A percentile compares a stretch with the other conserved stretches of the same genome.
Evolutionary conservation across 2,113 vertebrate genomes (phyloP).

Genomic region (Ameiurus melas): DNA sequence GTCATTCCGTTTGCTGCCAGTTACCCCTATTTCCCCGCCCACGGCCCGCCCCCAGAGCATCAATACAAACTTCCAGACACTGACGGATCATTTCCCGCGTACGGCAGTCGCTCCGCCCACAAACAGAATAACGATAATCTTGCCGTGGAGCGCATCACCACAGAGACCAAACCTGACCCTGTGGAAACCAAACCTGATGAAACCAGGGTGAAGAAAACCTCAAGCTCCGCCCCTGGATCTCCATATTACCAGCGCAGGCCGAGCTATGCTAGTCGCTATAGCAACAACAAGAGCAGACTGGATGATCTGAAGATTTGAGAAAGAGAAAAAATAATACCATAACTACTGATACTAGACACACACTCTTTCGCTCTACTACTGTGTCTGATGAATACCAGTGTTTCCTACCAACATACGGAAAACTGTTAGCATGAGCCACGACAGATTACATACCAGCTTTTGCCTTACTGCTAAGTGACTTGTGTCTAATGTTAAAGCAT

Average conservation of each 20-base stretch:
- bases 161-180: conserved; percentile 61
- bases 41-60: conserved; percentile 63
- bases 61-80: conserved; percentile 69
- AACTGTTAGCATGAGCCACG: neutral
- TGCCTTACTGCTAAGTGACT: neutral
- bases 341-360: neutral
- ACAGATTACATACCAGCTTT: neutral
- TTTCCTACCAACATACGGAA: neutral
- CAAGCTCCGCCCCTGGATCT: conserved; percentile 55
- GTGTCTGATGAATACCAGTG: neutral
- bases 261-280: conserved; percentile 75
- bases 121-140: conserved; percentile 80
- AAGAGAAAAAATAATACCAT: neutral
- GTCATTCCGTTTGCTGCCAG: conserved; percentile 68
- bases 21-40: conserved; percentile 70
- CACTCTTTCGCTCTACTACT: neutral
- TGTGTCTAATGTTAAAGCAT: neutral
- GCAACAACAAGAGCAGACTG: conserved; percentile 70
- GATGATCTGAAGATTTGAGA: conserved; percentile 74
- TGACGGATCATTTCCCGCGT: conserved; percentile 64
- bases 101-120: conserved; percentile 71
- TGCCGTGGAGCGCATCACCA: conserved; percentile 71
- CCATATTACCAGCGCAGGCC: conserved; percentile 66
- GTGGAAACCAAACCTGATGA: conserved; percentile 56
- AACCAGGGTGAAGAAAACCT: conserved; percentile 47